Evolutionary conservation across 2,888 invertebrate species (phyloP).

Genomic region (Chrysopilus asiliformis): DNA sequence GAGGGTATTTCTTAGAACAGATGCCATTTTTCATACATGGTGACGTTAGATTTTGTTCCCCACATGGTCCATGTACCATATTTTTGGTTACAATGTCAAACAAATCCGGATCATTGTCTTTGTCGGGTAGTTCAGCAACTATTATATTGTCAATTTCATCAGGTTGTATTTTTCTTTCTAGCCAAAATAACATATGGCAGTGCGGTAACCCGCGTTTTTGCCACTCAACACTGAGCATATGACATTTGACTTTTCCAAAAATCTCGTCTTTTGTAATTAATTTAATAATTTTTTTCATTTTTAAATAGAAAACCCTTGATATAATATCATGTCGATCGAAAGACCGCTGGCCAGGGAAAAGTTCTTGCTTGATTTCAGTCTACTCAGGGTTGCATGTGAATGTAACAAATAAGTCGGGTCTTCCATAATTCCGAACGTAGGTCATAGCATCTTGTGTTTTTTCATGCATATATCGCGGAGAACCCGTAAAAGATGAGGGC

Average conservation of each 20-base stretch:
- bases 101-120: conserved; percentile 19
- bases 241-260: conserved; percentile 20
- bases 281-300: conserved; percentile 14
- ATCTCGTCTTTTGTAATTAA: conserved; percentile 15
- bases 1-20: conserved; percentile 19
- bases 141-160: conserved; percentile 17
- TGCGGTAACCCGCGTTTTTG: conserved; percentile 17
- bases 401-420: neutral
- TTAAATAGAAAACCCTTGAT: conserved; percentile 23
- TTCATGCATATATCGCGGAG: conserved; percentile 5
- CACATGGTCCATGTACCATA: conserved; percentile 29
- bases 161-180: conserved; percentile 13
- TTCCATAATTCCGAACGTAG: conserved; percentile 3
- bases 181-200: conserved; percentile 16
- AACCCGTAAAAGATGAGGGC: neutral
- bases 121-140: conserved; percentile 20
- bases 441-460: conserved; percentile 4
- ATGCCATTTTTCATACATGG: conserved; percentile 29
- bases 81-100: conserved; percentile 19
- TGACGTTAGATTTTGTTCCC: conserved; percentile 20
- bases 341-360: neutral
- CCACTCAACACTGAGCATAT: conserved; percentile 21
- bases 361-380: conserved; percentile 2
- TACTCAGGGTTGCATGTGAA: conserved; percentile 6
- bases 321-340: conserved; percentile 27